Percentiles rank a stretch among this genome's conserved stretches.
Conservation (phyloP, 2,797 vertebrate species). For the Phoebastria nigripes region DNA sequence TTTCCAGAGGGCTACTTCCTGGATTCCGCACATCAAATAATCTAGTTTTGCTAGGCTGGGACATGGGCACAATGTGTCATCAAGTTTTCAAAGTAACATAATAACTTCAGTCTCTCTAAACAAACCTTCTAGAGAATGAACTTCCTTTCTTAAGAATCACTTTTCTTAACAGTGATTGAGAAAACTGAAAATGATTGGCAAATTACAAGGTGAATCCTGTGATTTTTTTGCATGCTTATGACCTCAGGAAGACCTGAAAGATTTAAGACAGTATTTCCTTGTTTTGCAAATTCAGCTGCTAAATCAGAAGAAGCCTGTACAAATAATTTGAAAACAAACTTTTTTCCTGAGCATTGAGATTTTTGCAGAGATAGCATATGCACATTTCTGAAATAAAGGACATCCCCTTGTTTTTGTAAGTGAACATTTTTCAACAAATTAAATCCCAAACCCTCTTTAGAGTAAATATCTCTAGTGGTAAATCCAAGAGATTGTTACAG, state of each 20-base stretch:
- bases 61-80: fast-evolving
- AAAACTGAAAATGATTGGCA: not conserved
- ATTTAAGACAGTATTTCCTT: not conserved
- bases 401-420: not conserved
- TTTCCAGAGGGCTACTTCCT: not conserved
- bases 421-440: not conserved
- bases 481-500: not conserved
- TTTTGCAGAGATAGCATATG: not conserved
- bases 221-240: not conserved
- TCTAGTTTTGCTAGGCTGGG: not conserved
- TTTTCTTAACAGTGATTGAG: not conserved
- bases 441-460: not conserved
- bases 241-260: not conserved
- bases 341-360: not conserved
- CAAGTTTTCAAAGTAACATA: not conserved
- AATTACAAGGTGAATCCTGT: not conserved
- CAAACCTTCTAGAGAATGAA: not conserved
- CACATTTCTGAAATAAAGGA: not conserved
- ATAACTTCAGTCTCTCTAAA: not conserved
- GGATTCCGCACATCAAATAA: not conserved
- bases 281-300: not conserved
- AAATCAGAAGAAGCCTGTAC: not conserved
- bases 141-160: not conserved
- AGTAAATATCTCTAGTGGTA: not conserved
- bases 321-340: not conserved